Evolutionary conservation across 2,113 vertebrate species (phyloP).

Genomic region (Vimba vimba): DNA sequence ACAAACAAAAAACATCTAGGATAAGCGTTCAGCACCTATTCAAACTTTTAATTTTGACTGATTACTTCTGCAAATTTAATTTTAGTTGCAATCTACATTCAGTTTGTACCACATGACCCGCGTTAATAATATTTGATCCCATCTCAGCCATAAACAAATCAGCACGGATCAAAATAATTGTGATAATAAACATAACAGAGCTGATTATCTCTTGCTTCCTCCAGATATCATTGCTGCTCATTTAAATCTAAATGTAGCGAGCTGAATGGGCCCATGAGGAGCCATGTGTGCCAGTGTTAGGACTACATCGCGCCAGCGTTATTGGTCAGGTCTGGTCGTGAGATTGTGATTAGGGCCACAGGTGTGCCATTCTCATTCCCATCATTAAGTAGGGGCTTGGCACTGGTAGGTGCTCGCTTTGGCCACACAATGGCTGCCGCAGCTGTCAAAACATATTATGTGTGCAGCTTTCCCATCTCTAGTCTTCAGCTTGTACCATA

Average conservation of each 20-base stretch:
- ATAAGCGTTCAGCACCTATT: not conserved
- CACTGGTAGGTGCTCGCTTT: conserved; percentile 44
- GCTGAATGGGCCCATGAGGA: conserved; percentile 52
- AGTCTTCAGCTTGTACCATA: conserved; percentile 42
- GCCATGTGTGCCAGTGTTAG: conserved; percentile 39
- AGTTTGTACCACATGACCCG: not conserved
- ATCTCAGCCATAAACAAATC: conserved; percentile 13
- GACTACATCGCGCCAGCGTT: not conserved
- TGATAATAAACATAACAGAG: conserved; percentile 52
- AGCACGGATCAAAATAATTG: conserved; percentile 10
- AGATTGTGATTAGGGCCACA: conserved; percentile 66
- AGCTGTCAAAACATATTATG: conserved; percentile 62
- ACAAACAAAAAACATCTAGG: not conserved
- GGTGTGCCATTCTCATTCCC: conserved; percentile 68
- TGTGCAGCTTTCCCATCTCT: conserved; percentile 41
- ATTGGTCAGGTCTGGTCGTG: conserved; percentile 28
- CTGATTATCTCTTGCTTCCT: conserved; percentile 41
- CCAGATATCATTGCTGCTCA: conserved; percentile 51
- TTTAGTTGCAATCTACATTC: not conserved
- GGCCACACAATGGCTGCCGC: conserved; percentile 46
- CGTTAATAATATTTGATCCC: conserved; percentile 22
- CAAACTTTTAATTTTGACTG: not conserved
- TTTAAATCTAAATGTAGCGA: conserved; percentile 47
- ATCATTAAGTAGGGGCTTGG: conserved; percentile 69
- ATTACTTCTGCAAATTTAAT: not conserved